Conservation (phyloP, 2,113 vertebrate species). For the Neodon shergylaensis region DNA sequence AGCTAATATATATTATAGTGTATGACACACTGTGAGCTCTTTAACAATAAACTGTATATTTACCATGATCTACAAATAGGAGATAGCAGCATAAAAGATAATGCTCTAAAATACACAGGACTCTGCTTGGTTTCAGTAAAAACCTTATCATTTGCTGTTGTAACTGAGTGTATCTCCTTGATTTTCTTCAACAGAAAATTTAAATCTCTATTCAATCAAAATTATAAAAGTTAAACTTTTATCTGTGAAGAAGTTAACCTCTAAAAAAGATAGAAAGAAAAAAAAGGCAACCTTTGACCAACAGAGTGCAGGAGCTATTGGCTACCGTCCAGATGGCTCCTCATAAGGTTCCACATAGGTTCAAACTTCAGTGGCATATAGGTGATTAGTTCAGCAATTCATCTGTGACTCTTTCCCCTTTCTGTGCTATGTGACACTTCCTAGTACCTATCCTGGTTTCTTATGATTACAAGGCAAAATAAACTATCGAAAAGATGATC, state of each 20-base stretch:
- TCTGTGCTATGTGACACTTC: background rate
- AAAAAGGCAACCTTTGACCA: background rate
- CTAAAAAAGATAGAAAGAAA: background rate
- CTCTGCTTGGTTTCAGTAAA: background rate
- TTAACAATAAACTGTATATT: background rate
- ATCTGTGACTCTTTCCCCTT: background rate
- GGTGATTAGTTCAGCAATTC: background rate
- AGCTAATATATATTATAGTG: background rate
- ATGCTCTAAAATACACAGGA: background rate
- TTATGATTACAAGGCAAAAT: background rate
- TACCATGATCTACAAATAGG: background rate
- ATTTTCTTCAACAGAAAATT: constrained; percentile 33
- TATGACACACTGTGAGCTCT: background rate
- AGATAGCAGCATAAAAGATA: background rate
- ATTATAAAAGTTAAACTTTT: background rate
- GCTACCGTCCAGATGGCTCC: background rate
- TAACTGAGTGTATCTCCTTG: background rate
- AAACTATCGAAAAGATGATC: background rate
- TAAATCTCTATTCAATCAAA: background rate
- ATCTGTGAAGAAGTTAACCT: background rate
- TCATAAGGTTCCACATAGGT: background rate
- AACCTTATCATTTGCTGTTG: background rate
- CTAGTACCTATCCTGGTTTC: background rate
- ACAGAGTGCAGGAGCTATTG: background rate
- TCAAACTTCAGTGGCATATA: background rate